Base-by-base conservation (phyloP, 2,888 invertebrate genomes). In the Chaetogeoica ovagalla region DNA sequence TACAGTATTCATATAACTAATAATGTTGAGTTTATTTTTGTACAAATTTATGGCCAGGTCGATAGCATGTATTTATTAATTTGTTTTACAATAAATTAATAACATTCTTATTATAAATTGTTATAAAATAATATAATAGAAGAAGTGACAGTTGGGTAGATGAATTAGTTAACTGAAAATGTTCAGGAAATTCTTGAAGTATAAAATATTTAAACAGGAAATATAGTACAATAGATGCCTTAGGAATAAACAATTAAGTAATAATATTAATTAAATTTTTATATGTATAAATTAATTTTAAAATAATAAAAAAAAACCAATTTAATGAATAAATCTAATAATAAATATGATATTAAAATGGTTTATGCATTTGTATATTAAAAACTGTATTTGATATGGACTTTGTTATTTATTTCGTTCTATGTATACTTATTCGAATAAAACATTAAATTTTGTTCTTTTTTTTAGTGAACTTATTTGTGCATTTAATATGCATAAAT, bases 381-480 rank as follows among this genome's bases (percentile, higher is more conserved):
- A 52, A 52, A 52, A 52, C 5, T 17, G n/a, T n/a, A 52, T 17
- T 52, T 52, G 15, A 17, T 52, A 17, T 52, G 13, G 17, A 52
- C 30, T 30, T 13, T 52, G 17, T 13, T 52, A 1, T 5, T 17
- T 5, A 52, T 55, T 55, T 48, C 15, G 8, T 48, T 48, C 13
- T 48, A 13, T 3, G 11, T 55, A 55, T 52, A 55, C 19, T 19
- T 3, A 52, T 52, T 4, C 19, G 19, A 19, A 23, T 23, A 21
- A 2, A 13, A 60, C n/a, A 23, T 23, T 0, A 21, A 57, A 75
- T 23, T 55, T 48, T 19, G 30, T 1, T 68, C 63, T 62, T 70
- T 76, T 23, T 39, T 77, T 71, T 13, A 79, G 79, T 63, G 19
- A 55, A 55, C 39, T 15, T 79, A 65, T 79, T 79, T 71, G 63